Percentiles rank a stretch among this genome's conserved stretches.
Conservation (phyloP, 2,113 vertebrate species). For the Chloropsis hardwickii region DNA sequence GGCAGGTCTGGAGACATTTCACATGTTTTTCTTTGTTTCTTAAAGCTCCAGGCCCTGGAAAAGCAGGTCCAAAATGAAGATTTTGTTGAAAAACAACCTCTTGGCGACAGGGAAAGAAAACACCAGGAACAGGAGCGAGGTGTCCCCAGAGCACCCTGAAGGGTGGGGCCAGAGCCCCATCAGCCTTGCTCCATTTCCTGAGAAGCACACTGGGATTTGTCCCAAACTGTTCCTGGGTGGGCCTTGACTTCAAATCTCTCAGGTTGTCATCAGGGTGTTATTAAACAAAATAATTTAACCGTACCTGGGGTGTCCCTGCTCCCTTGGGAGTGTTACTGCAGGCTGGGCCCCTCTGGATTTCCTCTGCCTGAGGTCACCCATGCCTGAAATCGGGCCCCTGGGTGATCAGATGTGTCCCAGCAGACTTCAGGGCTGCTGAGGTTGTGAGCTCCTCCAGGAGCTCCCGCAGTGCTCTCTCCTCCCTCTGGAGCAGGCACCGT, state of each 20-base stretch:
- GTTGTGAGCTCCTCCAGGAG: not conserved
- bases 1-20: not conserved
- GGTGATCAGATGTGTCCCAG: not conserved
- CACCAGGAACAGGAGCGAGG: fast-evolving
- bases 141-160: not conserved
- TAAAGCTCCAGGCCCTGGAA: not conserved
- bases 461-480: not conserved
- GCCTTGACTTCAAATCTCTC: not conserved
- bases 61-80: not conserved
- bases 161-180: not conserved
- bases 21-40: not conserved
- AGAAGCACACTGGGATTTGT: not conserved
- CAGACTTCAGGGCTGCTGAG: not conserved
- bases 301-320: not conserved
- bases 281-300: not conserved
- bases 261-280: not conserved
- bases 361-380: not conserved
- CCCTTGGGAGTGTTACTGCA: not conserved
- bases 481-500: not conserved
- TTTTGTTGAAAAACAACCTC: not conserved
- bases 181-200: not conserved
- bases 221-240: not conserved
- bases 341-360: not conserved
- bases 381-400: not conserved
- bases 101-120: not conserved